A percentile compares a stretch with the other conserved stretches of the same genome.
Evolutionary conservation across 1,140 invertebrate genomes (phyloP).

Genomic region (Drosophila simulans): DNA sequence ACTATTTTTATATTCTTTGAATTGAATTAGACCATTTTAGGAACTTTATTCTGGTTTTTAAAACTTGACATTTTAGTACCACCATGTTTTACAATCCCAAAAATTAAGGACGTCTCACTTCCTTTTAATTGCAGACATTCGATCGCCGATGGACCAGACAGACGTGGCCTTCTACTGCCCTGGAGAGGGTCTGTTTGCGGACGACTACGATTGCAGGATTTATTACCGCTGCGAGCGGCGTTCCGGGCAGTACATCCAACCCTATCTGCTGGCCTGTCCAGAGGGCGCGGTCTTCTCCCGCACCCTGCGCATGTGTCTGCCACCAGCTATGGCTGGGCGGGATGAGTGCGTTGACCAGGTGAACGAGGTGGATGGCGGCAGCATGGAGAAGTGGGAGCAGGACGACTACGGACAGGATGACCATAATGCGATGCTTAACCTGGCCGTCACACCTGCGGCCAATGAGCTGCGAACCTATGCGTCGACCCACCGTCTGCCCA

Average conservation of each 20-base stretch:
- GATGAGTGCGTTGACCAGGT: slow-evolving; percentile 72
- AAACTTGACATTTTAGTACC: too few relatives aligned
- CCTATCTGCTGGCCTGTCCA: slow-evolving; percentile 85
- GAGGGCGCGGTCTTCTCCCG: slow-evolving; percentile 84
- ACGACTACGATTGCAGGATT: slow-evolving; percentile 86
- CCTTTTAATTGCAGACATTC: slow-evolving; percentile 63
- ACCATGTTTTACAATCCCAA: slow-evolving; percentile 1
- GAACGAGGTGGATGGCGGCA: slow-evolving; percentile 57
- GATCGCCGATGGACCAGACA: slow-evolving; percentile 23
- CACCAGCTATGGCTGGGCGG: slow-evolving; percentile 74
- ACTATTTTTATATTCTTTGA: too few relatives aligned
- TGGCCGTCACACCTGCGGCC: slow-evolving; percentile 65
- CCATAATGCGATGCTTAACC: slow-evolving; percentile 60
- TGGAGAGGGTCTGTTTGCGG: slow-evolving; percentile 88
- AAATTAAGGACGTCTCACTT: slow-evolving; percentile 4
- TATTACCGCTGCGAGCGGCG: slow-evolving; percentile 86
- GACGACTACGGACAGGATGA: slow-evolving; percentile 59
- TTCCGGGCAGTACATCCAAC: slow-evolving; percentile 85
- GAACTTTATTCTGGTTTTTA: too few relatives aligned
- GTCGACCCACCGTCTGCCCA: slow-evolving; percentile 66
- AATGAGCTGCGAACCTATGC: slow-evolving; percentile 59
- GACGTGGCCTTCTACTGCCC: slow-evolving; percentile 83
- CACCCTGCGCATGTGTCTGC: slow-evolving; percentile 69
- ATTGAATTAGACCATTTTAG: too few relatives aligned
- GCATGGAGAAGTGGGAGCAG: slow-evolving; percentile 57